Conservation (phyloP, 1,140 invertebrate species). For the Brachionus rotundiformis region DNA sequence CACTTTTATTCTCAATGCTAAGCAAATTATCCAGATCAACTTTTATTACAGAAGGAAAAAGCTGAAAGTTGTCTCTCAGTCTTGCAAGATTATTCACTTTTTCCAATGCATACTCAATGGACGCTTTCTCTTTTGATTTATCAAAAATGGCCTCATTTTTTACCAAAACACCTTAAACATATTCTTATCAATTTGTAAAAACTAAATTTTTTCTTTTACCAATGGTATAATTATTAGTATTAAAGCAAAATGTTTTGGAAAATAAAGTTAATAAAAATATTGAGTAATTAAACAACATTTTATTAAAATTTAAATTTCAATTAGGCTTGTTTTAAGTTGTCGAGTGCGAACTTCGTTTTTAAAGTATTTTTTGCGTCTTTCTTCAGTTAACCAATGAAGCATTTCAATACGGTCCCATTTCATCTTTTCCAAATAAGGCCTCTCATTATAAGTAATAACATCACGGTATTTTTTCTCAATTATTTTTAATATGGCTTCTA, state of each 20-base stretch:
- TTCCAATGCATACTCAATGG: not conserved
- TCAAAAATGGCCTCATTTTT: not conserved
- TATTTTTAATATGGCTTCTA: conserved; percentile 6
- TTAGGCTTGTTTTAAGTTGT: conserved; percentile 21
- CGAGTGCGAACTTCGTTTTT: conserved; percentile 19
- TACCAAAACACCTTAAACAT: not conserved
- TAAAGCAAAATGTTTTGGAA: not conserved
- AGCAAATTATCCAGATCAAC: not conserved
- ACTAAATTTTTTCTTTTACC: not conserved
- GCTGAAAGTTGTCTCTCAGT: not conserved
- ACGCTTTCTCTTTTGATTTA: not conserved
- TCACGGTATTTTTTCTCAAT: conserved; percentile 49
- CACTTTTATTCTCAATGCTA: not conserved
- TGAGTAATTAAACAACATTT: not conserved
- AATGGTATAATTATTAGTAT: not conserved
- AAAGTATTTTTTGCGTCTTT: conserved; percentile 54
- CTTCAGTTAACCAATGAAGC: conserved; percentile 64
- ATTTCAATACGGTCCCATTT: conserved; percentile 64
- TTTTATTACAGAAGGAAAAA: not conserved
- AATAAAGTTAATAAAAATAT: not conserved
- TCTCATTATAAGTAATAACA: conserved; percentile 55
- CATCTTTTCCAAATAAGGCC: conserved; percentile 63
- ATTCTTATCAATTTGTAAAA: not conserved
- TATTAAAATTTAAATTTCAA: conserved; percentile 45
- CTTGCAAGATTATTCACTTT: not conserved